Conservation (phyloP, 2,888 invertebrate genomes). For the Synergus itoensis region DNA sequence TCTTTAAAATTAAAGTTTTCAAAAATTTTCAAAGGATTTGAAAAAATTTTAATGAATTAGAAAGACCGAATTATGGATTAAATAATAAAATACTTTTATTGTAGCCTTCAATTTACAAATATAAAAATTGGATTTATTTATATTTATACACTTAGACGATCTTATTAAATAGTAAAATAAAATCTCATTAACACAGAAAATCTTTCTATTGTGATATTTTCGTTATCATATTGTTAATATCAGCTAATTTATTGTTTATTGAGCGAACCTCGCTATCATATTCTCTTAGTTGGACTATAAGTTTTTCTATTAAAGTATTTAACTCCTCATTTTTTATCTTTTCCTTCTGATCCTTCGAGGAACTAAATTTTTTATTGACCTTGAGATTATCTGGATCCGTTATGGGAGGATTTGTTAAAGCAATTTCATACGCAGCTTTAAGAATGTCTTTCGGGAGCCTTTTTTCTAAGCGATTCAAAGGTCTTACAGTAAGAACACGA, state of each 20-base stretch:
- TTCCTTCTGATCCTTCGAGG: neutral
- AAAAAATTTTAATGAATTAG: neutral
- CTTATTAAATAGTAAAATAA: no score
- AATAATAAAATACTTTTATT: neutral
- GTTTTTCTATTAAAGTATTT: neutral
- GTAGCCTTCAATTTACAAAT: neutral
- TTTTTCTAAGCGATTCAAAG: slow-evolving; percentile 78
- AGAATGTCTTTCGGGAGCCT: slow-evolving; percentile 77
- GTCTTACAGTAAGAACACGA: slow-evolving; percentile 77
- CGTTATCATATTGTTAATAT: neutral
- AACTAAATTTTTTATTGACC: slow-evolving; percentile 37
- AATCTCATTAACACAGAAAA: no score
- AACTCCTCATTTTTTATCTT: neutral
- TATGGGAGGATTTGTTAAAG: slow-evolving; percentile 71
- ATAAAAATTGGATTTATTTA: neutral
- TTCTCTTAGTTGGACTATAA: neutral
- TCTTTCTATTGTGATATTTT: neutral
- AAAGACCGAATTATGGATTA: neutral
- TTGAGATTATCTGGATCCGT: slow-evolving; percentile 63
- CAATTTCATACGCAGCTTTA: slow-evolving; percentile 77
- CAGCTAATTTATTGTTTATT: neutral
- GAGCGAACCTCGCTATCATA: neutral
- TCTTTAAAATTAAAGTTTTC: no score
- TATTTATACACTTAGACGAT: neutral
- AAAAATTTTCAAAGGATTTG: no score